Evolutionary conservation across 2,113 vertebrate genomes (phyloP).

Genomic region (Aspidoscelis tigris): DNA sequence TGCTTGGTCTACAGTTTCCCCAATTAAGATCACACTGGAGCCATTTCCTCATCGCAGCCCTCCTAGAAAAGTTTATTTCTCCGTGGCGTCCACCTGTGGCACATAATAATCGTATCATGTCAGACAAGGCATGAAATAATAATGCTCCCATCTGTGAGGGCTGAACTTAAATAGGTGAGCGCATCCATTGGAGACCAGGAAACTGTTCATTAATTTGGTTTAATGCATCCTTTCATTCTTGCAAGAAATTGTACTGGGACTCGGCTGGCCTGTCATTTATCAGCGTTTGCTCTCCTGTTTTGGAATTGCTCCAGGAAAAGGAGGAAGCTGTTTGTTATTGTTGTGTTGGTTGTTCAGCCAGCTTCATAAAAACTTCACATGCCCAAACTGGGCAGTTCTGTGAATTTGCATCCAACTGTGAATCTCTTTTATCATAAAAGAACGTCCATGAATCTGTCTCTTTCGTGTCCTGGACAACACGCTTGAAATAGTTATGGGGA

Average conservation of each 20-base stretch:
- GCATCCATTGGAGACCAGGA: not conserved
- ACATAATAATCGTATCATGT: not conserved
- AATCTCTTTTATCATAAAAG: not conserved
- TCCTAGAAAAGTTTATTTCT: not conserved
- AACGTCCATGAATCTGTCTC: not conserved
- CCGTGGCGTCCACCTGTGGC: not conserved
- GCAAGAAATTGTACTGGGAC: not conserved
- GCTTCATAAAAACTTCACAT: conserved; percentile 1
- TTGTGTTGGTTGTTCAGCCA: not conserved
- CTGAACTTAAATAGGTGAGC: conserved; percentile 18
- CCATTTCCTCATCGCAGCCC: fast-evolving
- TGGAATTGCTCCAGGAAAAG: not conserved
- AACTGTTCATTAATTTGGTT: conserved; percentile 26
- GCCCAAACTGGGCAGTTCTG: not conserved
- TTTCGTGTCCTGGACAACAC: not conserved
- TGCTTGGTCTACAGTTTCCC: not conserved
- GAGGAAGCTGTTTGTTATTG: not conserved
- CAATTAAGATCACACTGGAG: not conserved
- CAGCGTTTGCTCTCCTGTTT: conserved; percentile 2
- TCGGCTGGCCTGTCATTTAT: conserved; percentile 1
- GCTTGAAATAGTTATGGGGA: not conserved
- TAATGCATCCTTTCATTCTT: conserved; percentile 13
- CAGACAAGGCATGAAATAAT: conserved; percentile 28
- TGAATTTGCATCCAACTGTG: conserved; percentile 6
- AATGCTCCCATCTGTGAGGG: not conserved